phyloP scores from a whole-genome alignment of 2,797 vertebrate species.

The Ambastaia sidthimunki region DNA sequence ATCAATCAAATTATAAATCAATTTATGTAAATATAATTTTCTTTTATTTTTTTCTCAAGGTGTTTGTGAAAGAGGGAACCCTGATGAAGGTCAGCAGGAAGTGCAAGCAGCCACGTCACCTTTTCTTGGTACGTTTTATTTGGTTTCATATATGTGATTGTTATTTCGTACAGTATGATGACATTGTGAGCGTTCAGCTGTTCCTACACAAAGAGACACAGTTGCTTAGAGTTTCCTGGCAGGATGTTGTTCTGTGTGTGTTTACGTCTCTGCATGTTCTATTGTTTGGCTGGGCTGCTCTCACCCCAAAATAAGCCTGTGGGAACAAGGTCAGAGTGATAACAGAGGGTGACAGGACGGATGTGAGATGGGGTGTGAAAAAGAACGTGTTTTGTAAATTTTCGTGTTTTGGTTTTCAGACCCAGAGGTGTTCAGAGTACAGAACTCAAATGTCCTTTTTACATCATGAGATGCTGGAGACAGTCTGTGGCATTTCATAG shows the following conservation, averaged over 20 bases:
- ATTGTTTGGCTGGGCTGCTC: conserved; percentile 33
- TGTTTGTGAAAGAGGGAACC: conserved; percentile 90
- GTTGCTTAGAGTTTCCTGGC: conserved; percentile 78
- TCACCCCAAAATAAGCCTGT: conserved; percentile 43
- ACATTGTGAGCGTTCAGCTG: conserved; percentile 9
- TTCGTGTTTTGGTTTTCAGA: not conserved
- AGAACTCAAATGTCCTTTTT: conserved; percentile 14
- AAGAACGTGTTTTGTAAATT: conserved; percentile 1
- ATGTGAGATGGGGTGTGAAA: conserved; percentile 15
- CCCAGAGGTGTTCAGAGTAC: not conserved
- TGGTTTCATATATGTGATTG: conserved; percentile 19
- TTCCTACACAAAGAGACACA: conserved; percentile 32
- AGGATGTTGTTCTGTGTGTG: conserved; percentile 79
- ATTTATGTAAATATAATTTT: not conserved
- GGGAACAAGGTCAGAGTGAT: conserved; percentile 29
- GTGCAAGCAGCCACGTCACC: conserved; percentile 88
- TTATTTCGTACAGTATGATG: not conserved
- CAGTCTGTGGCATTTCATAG: conserved; percentile 4
- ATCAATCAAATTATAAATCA: too few relatives aligned
- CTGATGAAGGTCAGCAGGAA: conserved; percentile 94
- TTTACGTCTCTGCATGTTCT: conserved; percentile 45
- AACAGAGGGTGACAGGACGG: conserved; percentile 28
- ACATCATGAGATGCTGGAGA: conserved; percentile 19
- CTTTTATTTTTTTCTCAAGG: conserved; percentile 68
- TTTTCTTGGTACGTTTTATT: conserved; percentile 88